Evolutionary conservation across 2,113 vertebrate genomes (phyloP).

Genomic region (Takifugu flavidus): DNA sequence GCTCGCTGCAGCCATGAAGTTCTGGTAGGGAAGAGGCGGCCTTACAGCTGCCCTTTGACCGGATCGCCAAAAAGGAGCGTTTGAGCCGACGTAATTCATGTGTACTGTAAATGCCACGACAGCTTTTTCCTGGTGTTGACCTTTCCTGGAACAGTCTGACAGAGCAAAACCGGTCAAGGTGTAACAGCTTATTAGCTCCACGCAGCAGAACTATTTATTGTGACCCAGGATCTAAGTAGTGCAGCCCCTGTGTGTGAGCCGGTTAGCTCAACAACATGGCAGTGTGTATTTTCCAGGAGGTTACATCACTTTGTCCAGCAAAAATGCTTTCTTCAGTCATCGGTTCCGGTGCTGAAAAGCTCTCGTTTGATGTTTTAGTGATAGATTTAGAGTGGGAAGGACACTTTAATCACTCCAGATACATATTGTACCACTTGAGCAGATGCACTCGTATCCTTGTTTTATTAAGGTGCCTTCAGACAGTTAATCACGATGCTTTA

Average conservation of each 20-base stretch:
- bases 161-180: background rate
- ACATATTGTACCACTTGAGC: background rate
- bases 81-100: background rate
- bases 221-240: background rate
- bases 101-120: background rate
- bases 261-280: background rate
- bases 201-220: background rate
- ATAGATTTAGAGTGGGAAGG: background rate
- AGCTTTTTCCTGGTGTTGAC: background rate
- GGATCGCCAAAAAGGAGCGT: background rate
- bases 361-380: too few relatives aligned
- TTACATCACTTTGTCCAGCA: too few relatives aligned
- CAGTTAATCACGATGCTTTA: constrained; percentile 14
- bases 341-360: too few relatives aligned
- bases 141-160: background rate
- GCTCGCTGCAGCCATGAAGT: too few relatives aligned
- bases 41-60: too few relatives aligned
- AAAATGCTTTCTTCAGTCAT: too few relatives aligned
- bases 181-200: background rate
- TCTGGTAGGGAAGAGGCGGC: too few relatives aligned
- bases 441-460: background rate
- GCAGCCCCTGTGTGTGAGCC: background rate
- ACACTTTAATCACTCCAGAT: background rate
- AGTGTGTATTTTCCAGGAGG: too few relatives aligned
- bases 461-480: constrained; percentile 9